Base-by-base conservation (phyloP, 53 echinoderm and acorn worm species). In the Apostichopus leukothele region DNA sequence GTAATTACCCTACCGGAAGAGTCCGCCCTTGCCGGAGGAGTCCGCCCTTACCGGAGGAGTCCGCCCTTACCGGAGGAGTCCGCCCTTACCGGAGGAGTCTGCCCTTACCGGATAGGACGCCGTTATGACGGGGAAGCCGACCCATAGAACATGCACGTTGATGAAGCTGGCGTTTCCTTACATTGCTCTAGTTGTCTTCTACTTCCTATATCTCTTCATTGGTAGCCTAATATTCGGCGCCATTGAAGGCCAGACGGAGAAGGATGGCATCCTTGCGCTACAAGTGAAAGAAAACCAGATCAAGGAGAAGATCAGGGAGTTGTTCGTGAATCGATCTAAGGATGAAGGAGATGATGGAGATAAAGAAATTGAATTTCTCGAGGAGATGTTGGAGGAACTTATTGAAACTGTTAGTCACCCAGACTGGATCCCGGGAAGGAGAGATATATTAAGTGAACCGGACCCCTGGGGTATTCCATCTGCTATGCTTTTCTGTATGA, bases 401-500 rank as follows among this genome's bases (percentile, higher is more conserved):
- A 79, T 92, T 61, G 87, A 90, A 27, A 90, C 90, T 18, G 90
- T 92, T 2, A 78, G 79, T 53, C 92, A 92, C 26, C 89, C 85
- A 18, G 90, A 92, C 80, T 92, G 92, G 92, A 92, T 89, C 74
- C 78, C 92, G 18, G 89, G 89, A 1, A 53, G 92, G 12, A 50
- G 68, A 22, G 86, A 86, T 18, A 50, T 71, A 6, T 19, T 11
- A 16, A 21, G 22, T 5, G 50, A 16, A 53, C 53, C 75, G 21
- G 75, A 75, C 53, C 74, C 75, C 23, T 90, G 92, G 94, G 89
- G 90, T 9, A 90, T 92, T 84, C 84, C 92, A 13, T 90, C 94
- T 5, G 91, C 94, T 61, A 91, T 92, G 79, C 80, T 96, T 59
- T 96, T 94, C 83, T 91, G 94, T 20, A 67, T 92, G 90, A 92